Evolutionary conservation across 2,113 vertebrate species (phyloP).

Genomic region (Chlamydotis undulata): DNA sequence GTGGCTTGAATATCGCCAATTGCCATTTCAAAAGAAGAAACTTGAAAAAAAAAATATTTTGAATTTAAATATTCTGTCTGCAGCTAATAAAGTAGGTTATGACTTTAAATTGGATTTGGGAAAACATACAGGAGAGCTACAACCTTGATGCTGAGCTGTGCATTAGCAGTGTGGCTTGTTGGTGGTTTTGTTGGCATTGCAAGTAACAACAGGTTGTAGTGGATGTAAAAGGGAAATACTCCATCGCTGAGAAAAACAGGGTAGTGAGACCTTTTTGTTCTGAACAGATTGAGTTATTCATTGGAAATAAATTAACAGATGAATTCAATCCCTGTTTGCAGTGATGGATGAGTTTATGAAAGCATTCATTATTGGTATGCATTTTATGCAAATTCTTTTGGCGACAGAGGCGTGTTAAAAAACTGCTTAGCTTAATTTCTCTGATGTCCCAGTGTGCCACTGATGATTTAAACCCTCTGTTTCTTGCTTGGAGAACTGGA

Average conservation of each 20-base stretch:
- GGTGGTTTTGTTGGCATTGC: neutral
- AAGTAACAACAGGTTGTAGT: neutral
- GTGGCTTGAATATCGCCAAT: slow-evolving; percentile 71
- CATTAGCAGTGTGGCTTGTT: neutral
- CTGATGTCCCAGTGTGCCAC: neutral
- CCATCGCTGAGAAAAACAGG: neutral
- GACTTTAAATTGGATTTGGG: slow-evolving; percentile 70
- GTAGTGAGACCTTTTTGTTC: neutral
- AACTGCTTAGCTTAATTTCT: slow-evolving; percentile 21
- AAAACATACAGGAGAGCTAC: slow-evolving; percentile 58
- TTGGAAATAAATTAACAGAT: slow-evolving; percentile 8
- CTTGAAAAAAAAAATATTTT: slow-evolving; percentile 67
- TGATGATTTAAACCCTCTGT: slow-evolving; percentile 41
- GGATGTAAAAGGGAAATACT: neutral
- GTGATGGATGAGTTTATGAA: slow-evolving; percentile 39
- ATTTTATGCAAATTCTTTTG: slow-evolving; percentile 31
- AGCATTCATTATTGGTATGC: slow-evolving; percentile 26
- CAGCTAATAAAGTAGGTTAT: slow-evolving; percentile 73
- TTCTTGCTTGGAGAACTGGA: neutral
- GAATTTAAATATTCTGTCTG: slow-evolving; percentile 78
- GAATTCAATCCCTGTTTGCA: neutral
- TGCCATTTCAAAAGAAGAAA: slow-evolving; percentile 74
- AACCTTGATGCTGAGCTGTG: slow-evolving; percentile 48
- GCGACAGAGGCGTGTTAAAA: neutral
- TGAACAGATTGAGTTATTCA: neutral